phyloP scores from a whole-genome alignment of 1,140 invertebrate species.

The Caenorhabditis briggsae region DNA sequence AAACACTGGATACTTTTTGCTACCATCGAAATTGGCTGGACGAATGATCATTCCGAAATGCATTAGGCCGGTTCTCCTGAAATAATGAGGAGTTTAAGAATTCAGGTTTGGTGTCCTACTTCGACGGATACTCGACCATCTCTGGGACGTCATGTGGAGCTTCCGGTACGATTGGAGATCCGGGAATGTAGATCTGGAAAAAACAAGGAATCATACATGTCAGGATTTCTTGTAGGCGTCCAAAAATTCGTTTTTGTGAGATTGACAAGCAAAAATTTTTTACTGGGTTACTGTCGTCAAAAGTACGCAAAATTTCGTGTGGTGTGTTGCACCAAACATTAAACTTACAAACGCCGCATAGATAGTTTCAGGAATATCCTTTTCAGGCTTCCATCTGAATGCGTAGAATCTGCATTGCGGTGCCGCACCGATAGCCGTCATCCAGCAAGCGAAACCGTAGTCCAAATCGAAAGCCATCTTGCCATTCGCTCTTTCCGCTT shows the following conservation, averaged over 20 bases:
- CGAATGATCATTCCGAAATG: constrained; percentile 93
- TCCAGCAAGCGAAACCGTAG: constrained; percentile 9
- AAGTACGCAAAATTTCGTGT: too few relatives aligned
- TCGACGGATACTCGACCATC: not conserved
- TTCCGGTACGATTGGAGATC: not conserved
- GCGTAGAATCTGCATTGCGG: constrained; percentile 20
- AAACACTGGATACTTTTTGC: constrained; percentile 90
- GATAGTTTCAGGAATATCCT: not conserved
- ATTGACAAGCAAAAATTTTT: too few relatives aligned
- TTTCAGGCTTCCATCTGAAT: not conserved
- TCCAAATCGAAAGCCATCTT: constrained; percentile 33
- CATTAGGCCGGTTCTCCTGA: constrained; percentile 81
- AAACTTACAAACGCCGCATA: constrained; percentile 80
- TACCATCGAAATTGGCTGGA: constrained; percentile 85
- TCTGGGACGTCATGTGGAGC: constrained; percentile 18
- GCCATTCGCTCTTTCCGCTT: constrained; percentile 83
- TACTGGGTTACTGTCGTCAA: too few relatives aligned
- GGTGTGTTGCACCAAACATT: too few relatives aligned
- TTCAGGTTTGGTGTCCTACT: not conserved
- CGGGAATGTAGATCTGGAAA: constrained; percentile 69
- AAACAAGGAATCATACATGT: too few relatives aligned
- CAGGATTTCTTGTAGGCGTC: too few relatives aligned
- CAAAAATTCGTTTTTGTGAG: too few relatives aligned
- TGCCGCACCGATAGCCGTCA: not conserved
- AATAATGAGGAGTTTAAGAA: not conserved